phyloP scores from a whole-genome alignment of 2,113 vertebrate genomes.

The Micromys minutus region DNA sequence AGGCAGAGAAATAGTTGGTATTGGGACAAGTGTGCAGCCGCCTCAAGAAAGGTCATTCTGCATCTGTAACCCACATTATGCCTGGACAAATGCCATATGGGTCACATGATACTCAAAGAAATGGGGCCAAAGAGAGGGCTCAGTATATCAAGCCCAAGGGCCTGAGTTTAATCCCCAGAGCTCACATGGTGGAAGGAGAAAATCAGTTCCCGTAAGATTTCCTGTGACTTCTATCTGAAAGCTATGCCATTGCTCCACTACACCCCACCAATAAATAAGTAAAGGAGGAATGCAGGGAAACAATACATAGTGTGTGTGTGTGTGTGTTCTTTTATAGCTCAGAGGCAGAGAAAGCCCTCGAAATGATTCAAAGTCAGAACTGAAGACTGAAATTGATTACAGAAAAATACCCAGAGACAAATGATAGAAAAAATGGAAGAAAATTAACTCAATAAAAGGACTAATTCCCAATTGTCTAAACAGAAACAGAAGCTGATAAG shows the following conservation, averaged over 20 bases:
- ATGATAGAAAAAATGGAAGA: conserved; percentile 7
- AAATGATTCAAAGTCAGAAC: conserved; percentile 37
- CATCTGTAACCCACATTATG: background rate
- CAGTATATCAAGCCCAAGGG: too few species aligned
- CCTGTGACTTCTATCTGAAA: too few species aligned
- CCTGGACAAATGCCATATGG: background rate
- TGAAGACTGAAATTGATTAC: background rate
- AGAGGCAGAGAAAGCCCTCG: background rate
- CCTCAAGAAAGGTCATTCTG: background rate
- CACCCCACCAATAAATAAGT: background rate
- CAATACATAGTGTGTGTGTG: background rate
- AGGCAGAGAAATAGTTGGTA: conserved; percentile 40
- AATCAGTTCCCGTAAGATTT: background rate
- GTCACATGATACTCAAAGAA: background rate
- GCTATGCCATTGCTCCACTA: background rate
- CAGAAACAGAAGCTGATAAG: conserved; percentile 8
- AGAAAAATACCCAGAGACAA: conserved; percentile 41
- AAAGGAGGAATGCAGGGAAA: background rate
- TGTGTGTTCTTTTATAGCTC: background rate
- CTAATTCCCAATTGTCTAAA: background rate
- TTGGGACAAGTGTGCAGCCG: background rate
- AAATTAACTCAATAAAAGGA: conserved; percentile 15
- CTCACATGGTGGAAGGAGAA: background rate
- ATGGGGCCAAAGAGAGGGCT: background rate
- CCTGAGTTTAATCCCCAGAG: background rate